phyloP scores from a whole-genome alignment of 1,140 invertebrate species.

The Zophobas morio region DNA sequence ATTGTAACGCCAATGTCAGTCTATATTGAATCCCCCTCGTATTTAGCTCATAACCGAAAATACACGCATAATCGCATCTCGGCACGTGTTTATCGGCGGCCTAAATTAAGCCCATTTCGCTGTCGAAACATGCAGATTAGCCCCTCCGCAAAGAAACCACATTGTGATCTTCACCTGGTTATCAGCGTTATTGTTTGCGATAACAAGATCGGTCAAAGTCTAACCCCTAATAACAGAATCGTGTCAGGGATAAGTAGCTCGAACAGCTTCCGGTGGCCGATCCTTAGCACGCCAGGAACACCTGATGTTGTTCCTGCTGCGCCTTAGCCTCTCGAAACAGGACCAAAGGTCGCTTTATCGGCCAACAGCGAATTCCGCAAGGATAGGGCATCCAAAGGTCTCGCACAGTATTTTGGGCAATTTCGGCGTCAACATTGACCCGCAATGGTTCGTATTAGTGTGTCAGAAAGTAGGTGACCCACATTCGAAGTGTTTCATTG shows the following conservation, averaged over 20 bases:
- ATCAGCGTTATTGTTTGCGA: constrained; percentile 28
- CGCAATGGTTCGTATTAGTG: constrained; percentile 29
- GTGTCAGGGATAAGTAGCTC: constrained; percentile 4
- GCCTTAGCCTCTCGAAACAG: not conserved
- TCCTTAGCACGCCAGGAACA: not conserved
- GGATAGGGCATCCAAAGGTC: constrained; percentile 16
- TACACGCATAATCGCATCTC: constrained; percentile 32
- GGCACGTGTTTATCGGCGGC: constrained; percentile 28
- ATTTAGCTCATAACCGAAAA: constrained; percentile 18
- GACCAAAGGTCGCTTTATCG: not conserved
- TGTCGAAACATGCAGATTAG: constrained; percentile 13
- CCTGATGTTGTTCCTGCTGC: not conserved
- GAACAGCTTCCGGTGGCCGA: not conserved
- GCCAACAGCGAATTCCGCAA: constrained; percentile 12
- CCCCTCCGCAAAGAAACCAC: constrained; percentile 9
- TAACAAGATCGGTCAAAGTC: constrained; percentile 5
- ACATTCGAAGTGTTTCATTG: constrained; percentile 52
- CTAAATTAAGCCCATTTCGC: constrained; percentile 14
- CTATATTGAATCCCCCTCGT: not conserved
- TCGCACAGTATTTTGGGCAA: constrained; percentile 16
- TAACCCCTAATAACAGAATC: not conserved
- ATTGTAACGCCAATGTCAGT: no score
- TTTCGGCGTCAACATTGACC: constrained; percentile 46
- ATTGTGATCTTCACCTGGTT: constrained; percentile 33
- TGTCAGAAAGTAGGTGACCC: constrained; percentile 51